These are phyloP conservation scores for Sipunculus nudus DNA, from an alignment of 2,888 invertebrate species.

Conservation along the genomic window DNA sequence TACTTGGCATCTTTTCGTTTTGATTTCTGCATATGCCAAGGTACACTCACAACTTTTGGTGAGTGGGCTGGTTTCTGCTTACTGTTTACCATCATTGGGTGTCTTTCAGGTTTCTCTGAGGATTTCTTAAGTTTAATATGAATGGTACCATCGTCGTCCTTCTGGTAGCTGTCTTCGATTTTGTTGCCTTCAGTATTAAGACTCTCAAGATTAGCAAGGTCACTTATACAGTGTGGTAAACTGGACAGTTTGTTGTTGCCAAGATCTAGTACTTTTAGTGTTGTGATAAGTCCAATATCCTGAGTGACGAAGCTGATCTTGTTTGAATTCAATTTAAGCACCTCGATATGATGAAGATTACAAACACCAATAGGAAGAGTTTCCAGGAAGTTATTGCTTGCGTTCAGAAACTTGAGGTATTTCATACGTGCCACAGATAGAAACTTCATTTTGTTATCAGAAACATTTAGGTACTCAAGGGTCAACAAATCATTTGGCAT, in stretches of 20 bases:
- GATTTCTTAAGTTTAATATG: neutral
- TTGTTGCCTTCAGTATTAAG: constrained; percentile 59
- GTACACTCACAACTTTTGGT: no score
- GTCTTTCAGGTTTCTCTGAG: neutral
- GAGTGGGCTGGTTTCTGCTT: no score
- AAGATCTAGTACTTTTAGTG: constrained; percentile 54
- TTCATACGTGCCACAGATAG: constrained; percentile 55
- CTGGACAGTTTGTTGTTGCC: constrained; percentile 53
- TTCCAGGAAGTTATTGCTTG: constrained; percentile 53
- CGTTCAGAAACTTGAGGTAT: constrained; percentile 52
- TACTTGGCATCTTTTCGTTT: no score
- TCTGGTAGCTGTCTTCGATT: constrained; percentile 1
- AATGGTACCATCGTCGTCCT: constrained; percentile 1
- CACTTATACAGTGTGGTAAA: constrained; percentile 55
- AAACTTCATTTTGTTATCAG: constrained; percentile 51
- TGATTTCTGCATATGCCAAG: no score
- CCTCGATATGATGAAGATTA: constrained; percentile 47
- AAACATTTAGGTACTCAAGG: constrained; percentile 54
- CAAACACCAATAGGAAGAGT: constrained; percentile 57
- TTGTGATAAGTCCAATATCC: constrained; percentile 54
- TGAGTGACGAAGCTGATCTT: constrained; percentile 52
- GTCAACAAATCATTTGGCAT: constrained; percentile 47
- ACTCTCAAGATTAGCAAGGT: constrained; percentile 53
- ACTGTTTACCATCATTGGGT: neutral
- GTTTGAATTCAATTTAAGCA: constrained; percentile 52